Evolutionary conservation across 1,140 invertebrate species (phyloP).

Genomic region (Tetranychus urticae): DNA sequence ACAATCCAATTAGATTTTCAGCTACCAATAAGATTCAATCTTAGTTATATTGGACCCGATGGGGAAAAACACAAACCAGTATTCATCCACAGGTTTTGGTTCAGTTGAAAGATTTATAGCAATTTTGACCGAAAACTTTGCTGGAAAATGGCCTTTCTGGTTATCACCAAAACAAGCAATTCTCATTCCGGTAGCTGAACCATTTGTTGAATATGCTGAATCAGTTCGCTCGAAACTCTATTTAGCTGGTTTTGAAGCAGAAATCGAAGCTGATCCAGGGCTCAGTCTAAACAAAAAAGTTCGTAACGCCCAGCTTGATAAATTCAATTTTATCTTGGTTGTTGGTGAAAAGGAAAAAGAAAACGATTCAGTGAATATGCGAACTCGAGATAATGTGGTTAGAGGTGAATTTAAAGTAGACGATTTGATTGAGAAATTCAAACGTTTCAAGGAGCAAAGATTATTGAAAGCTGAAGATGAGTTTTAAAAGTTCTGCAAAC

Average conservation of each 20-base stretch:
- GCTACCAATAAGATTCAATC: conserved; percentile 68
- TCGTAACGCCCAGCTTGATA: conserved; percentile 82
- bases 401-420: conserved; percentile 71
- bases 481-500: neutral
- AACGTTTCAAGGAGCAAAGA: neutral
- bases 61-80: conserved; percentile 77
- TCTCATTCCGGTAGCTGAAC: conserved; percentile 63
- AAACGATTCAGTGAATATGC: conserved; percentile 81
- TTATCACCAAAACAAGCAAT: conserved; percentile 78
- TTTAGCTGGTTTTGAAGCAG: conserved; percentile 66
- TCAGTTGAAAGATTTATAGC: conserved; percentile 97
- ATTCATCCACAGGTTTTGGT: conserved; percentile 84
- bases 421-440: conserved; percentile 57
- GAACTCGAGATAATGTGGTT: conserved; percentile 87
- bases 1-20: conserved; percentile 99
- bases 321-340: conserved; percentile 97
- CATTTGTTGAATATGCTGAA: conserved; percentile 58
- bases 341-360: conserved; percentile 80
- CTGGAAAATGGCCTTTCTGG: conserved; percentile 99
- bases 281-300: conserved; percentile 97
- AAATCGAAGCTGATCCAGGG: conserved; percentile 66
- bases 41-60: conserved; percentile 56
- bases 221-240: conserved; percentile 43
- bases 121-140: conserved; percentile 86
- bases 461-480: neutral